phyloP scores from a whole-genome alignment of 53 echinoderm and acorn worm species.

The Glandiceps talaboti region DNA sequence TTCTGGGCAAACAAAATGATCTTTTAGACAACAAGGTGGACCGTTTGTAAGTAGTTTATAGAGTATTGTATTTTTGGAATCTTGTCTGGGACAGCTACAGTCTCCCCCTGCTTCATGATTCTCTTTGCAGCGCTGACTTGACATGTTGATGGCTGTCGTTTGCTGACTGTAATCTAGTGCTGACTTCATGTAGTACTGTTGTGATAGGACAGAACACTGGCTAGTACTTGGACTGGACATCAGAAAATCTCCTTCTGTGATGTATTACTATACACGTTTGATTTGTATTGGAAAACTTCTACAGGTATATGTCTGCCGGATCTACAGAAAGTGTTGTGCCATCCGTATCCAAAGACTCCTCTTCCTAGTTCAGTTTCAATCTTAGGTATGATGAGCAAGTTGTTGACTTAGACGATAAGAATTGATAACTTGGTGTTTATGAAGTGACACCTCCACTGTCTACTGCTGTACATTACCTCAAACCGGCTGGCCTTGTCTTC shows the following conservation, averaged over 20 bases:
- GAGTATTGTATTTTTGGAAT: slow-evolving; percentile 88
- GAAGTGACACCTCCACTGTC: neutral
- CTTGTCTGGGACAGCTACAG: slow-evolving; percentile 75
- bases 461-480: neutral
- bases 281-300: neutral
- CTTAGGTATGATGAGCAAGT: neutral
- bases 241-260: neutral
- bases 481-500: neutral
- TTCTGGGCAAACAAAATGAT: neutral
- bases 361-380: too few relatives aligned
- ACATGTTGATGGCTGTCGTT: too few relatives aligned
- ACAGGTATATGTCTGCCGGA: too few relatives aligned
- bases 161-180: too few relatives aligned
- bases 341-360: too few relatives aligned
- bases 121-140: too few relatives aligned
- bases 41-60: slow-evolving; percentile 73
- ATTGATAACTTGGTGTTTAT: neutral
- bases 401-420: neutral
- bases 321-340: too few relatives aligned
- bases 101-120: slow-evolving; percentile 1
- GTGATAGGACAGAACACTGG: neutral
- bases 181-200: neutral
- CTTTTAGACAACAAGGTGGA: slow-evolving; percentile 16
- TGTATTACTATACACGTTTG: neutral
- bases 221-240: neutral